Percentiles rank a stretch among this genome's conserved stretches.
Conservation (phyloP, 1,140 invertebrate species). For the Drosophila saltans region DNA sequence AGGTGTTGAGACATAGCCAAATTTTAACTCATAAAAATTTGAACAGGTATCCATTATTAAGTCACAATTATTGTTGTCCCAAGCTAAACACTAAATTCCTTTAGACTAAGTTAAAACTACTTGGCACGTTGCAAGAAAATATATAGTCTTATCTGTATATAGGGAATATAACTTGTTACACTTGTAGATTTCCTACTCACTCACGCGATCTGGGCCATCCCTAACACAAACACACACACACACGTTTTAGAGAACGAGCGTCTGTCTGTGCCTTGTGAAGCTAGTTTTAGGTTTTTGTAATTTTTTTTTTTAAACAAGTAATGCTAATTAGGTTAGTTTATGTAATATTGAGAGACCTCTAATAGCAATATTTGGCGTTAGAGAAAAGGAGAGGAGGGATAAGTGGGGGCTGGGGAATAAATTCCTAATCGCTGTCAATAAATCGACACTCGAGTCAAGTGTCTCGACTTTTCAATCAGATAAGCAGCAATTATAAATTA, state of each 20-base stretch:
- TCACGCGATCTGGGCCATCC: background rate
- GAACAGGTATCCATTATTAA: too few relatives aligned
- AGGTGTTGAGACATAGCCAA: too few relatives aligned
- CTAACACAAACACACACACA: too few relatives aligned
- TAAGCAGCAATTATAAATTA: slow-evolving; percentile 81
- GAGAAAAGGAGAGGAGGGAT: background rate
- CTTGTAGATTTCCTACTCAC: background rate
- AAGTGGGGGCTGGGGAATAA: slow-evolving; percentile 12
- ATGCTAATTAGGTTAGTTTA: slow-evolving; percentile 58
- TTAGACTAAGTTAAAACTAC: too few relatives aligned
- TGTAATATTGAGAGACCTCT: slow-evolving; percentile 40
- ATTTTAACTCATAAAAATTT: too few relatives aligned
- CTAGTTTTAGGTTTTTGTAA: slow-evolving; percentile 35
- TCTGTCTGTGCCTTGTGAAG: background rate
- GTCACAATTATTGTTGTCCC: too few relatives aligned
- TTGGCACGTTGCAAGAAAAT: too few relatives aligned
- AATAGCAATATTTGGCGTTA: background rate
- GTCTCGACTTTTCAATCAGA: slow-evolving; percentile 75
- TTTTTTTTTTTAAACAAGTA: slow-evolving; percentile 32
- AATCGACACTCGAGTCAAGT: slow-evolving; percentile 77
- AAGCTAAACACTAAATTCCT: too few relatives aligned
- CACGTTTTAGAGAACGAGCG: background rate
- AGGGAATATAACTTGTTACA: too few relatives aligned
- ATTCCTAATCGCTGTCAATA: slow-evolving; percentile 70
- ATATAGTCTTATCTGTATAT: too few relatives aligned